A percentile compares a stretch with the other conserved stretches of the same genome.
Evolutionary conservation across 2,888 invertebrate genomes (phyloP).

Genomic region (Oxycera nigricornis): DNA sequence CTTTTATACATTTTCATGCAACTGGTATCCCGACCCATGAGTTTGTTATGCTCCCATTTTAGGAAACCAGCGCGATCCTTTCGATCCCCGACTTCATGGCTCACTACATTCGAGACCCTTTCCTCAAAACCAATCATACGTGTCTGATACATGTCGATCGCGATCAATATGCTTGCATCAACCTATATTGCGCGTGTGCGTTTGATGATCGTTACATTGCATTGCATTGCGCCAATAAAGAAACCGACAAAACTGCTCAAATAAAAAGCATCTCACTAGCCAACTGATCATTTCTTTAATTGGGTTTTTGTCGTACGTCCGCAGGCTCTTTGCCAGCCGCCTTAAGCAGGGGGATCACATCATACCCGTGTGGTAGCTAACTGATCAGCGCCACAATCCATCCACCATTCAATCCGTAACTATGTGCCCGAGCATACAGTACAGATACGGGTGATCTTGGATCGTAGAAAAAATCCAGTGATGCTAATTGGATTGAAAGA

Average conservation of each 20-base stretch:
- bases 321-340: background rate
- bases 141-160: background rate
- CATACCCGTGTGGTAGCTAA: background rate
- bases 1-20: no score
- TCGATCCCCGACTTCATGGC: no score
- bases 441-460: background rate
- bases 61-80: no score
- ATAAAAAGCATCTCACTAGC: constrained; percentile 44
- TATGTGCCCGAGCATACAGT: no score
- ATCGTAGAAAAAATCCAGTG: constrained; percentile 41
- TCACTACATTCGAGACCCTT: background rate
- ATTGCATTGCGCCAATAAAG: constrained; percentile 21
- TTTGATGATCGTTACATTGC: constrained; percentile 29
- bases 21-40: no score
- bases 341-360: background rate
- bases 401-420: background rate
- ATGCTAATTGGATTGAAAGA: constrained; percentile 49
- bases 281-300: constrained; percentile 46
- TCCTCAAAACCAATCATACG: constrained; percentile 13
- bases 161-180: background rate
- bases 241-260: constrained; percentile 13
- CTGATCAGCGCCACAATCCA: background rate
- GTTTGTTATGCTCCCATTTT: background rate
- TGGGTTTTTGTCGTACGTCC: constrained; percentile 43
- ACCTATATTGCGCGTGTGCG: constrained; percentile 20